Conservation (phyloP, 1,140 invertebrate species). For the Pygmarrhopalites habei region DNA sequence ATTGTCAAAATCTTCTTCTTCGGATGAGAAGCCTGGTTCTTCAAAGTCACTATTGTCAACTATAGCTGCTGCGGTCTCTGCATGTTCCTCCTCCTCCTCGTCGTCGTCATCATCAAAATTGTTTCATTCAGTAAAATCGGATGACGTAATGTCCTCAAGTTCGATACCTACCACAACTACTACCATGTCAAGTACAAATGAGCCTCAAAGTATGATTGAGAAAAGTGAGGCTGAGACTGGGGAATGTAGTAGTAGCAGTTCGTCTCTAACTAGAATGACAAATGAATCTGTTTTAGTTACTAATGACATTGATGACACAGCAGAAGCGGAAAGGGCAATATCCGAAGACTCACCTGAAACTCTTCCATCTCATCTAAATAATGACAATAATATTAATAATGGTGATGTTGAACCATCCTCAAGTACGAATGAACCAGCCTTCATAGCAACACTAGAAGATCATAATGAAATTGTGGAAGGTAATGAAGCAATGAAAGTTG, state of each 20-base stretch:
- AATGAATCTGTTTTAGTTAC: neutral
- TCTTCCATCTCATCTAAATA: neutral
- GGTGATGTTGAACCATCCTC: constrained; percentile 14
- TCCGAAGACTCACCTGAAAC: neutral
- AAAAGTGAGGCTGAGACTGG: too few relatives aligned
- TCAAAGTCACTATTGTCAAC: constrained; percentile 36
- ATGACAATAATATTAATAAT: constrained; percentile 2
- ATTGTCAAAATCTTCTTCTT: constrained; percentile 4
- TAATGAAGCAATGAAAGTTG: neutral
- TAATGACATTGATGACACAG: constrained; percentile 1
- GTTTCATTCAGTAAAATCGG: constrained; percentile 29
- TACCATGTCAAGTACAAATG: too few relatives aligned
- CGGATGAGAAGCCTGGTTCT: constrained; percentile 41
- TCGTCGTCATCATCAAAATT: constrained; percentile 15
- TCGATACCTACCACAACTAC: too few relatives aligned
- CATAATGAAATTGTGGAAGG: neutral
- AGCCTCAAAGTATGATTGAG: too few relatives aligned
- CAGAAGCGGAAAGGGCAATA: constrained; percentile 14
- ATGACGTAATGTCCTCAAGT: neutral
- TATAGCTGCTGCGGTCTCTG: constrained; percentile 42
- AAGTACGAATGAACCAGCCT: constrained; percentile 6
- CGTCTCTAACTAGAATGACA: neutral
- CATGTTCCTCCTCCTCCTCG: constrained; percentile 40
- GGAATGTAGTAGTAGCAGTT: too few relatives aligned
- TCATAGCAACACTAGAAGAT: too few relatives aligned